Evolutionary conservation across 1,140 invertebrate species (phyloP).

Genomic region (Brachionus plicatilis): DNA sequence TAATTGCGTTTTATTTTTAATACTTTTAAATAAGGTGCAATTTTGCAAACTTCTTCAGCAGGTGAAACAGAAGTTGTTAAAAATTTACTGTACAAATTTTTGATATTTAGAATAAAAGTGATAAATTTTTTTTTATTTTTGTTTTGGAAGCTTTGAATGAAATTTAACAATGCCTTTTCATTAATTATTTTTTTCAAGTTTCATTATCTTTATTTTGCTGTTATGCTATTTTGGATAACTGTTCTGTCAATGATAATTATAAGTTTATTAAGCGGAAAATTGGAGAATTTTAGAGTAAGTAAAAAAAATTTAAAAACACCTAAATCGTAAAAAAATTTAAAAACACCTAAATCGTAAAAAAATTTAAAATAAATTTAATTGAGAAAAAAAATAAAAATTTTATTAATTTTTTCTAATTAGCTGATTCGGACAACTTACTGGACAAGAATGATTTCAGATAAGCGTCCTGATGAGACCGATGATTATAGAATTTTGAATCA

Average conservation of each 20-base stretch:
- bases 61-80: too few species aligned
- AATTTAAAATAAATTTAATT: background rate
- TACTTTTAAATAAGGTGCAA: too few species aligned
- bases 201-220: slow-evolving; percentile 40
- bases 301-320: background rate
- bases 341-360: too few species aligned
- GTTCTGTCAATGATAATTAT: background rate
- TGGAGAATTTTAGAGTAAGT: background rate
- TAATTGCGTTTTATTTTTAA: too few species aligned
- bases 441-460: slow-evolving; percentile 13
- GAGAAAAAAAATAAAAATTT: background rate
- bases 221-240: slow-evolving; percentile 22
- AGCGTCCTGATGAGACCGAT: slow-evolving; percentile 32
- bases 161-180: too few species aligned
- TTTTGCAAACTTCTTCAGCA: too few species aligned
- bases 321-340: too few species aligned
- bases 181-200: background rate
- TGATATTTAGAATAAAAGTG: too few species aligned
- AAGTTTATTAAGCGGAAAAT: background rate
- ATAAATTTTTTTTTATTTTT: too few species aligned
- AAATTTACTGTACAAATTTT: too few species aligned
- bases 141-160: too few species aligned
- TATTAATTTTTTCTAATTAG: background rate
- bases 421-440: slow-evolving; percentile 32
- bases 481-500: background rate